phyloP scores from a whole-genome alignment of 2,113 vertebrate species.

The Daboia siamensis region DNA sequence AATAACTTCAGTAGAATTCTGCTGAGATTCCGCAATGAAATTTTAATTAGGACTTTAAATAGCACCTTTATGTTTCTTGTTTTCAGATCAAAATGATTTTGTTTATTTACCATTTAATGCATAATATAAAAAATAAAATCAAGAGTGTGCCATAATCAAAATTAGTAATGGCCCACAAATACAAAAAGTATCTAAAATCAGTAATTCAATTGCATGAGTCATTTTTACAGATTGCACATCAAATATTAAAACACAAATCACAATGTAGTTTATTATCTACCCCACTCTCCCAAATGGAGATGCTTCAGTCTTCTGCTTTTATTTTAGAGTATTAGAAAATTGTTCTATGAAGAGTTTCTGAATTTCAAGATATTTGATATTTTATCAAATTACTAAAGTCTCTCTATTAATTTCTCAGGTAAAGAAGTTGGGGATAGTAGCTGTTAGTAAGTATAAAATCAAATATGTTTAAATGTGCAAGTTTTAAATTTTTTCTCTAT shows the following conservation, averaged over 20 bases:
- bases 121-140: not conserved
- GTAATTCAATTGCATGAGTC: not conserved
- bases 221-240: not conserved
- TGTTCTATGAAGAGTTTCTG: not conserved
- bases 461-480: not conserved
- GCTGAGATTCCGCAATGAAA: not conserved
- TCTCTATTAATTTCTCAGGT: conserved; percentile 71
- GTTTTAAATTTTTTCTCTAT: not conserved
- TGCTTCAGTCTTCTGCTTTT: not conserved
- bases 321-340: not conserved
- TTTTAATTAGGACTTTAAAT: not conserved
- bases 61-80: not conserved
- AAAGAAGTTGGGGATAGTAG: conserved; percentile 87
- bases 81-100: not conserved
- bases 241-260: not conserved
- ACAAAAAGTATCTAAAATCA: not conserved
- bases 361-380: conserved; percentile 7
- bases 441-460: conserved; percentile 87
- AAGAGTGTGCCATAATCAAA: not conserved
- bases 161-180: not conserved
- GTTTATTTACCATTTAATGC: not conserved
- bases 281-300: not conserved
- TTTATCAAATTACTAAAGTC: conserved; percentile 1
- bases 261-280: not conserved
- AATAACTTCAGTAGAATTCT: too few species aligned